phyloP scores from a whole-genome alignment of 2,888 invertebrate genomes.

The Heteromurus nitidus region DNA sequence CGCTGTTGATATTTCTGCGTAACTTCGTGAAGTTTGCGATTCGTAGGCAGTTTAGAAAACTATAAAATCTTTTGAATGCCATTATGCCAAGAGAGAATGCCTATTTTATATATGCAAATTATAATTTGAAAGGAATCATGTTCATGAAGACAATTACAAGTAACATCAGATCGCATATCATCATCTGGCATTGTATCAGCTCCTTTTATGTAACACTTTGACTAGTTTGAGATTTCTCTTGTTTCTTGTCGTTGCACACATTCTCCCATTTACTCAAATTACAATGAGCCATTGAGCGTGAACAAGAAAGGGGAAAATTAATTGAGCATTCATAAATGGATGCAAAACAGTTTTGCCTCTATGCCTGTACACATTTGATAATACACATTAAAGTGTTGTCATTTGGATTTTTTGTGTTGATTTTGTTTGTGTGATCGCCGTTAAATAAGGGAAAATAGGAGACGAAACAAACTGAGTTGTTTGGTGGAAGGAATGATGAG shows the following conservation, averaged over 20 bases:
- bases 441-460: slow-evolving; percentile 2
- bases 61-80: too few relatives aligned
- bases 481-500: slow-evolving; percentile 18
- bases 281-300: slow-evolving; percentile 14
- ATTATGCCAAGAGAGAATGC: too few relatives aligned
- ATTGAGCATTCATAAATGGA: slow-evolving; percentile 28
- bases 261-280: not conserved
- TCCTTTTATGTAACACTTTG: not conserved
- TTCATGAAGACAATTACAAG: not conserved
- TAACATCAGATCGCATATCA: not conserved
- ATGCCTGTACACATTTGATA: not conserved
- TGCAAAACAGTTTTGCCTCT: slow-evolving; percentile 24
- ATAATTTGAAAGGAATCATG: not conserved
- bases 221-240: slow-evolving; percentile 1
- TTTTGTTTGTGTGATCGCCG: slow-evolving; percentile 29
- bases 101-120: slow-evolving; percentile 23
- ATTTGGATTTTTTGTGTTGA: not conserved
- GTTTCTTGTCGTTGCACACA: not conserved
- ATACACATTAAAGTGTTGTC: not conserved
- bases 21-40: too few relatives aligned
- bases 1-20: too few relatives aligned
- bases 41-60: too few relatives aligned
- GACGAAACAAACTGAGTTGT: not conserved
- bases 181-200: not conserved
- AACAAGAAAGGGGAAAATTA: slow-evolving; percentile 16